Percentiles rank a stretch among this genome's conserved stretches.
These are phyloP conservation scores for Eulacestoma nigropectus DNA, from an alignment of 2,113 vertebrate species.

Conservation along the genomic window DNA sequence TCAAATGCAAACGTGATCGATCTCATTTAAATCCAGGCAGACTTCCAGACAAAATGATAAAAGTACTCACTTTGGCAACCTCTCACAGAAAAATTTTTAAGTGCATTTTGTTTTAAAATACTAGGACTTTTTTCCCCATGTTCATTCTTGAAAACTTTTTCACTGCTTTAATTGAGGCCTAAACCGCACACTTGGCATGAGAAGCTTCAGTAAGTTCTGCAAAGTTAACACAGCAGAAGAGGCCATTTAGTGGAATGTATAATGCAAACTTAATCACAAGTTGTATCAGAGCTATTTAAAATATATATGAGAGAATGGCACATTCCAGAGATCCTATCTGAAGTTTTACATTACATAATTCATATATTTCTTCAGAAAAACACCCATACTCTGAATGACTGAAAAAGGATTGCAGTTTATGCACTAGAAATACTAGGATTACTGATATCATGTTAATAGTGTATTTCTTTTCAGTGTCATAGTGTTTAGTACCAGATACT, in stretches of 20 bases:
- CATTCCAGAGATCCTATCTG: background rate
- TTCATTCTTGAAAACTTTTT: background rate
- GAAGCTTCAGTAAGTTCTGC: background rate
- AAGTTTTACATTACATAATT: background rate
- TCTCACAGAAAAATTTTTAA: background rate
- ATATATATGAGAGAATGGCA: background rate
- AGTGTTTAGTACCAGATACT: background rate
- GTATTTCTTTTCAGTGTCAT: background rate
- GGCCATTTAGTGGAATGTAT: background rate
- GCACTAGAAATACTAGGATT: background rate
- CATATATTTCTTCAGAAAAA: background rate
- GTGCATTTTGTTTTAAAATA: background rate
- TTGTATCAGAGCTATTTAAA: background rate
- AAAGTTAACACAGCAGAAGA: background rate
- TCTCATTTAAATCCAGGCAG: background rate
- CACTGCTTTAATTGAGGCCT: background rate
- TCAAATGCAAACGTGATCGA: background rate
- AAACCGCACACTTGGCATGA: background rate
- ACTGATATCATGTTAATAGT: background rate
- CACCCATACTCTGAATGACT: background rate
- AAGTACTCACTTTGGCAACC: background rate
- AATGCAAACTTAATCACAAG: background rate
- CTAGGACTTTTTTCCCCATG: background rate
- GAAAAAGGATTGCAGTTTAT: background rate
- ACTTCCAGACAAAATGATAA: background rate